These are phyloP conservation scores for Hypomecis punctinalis DNA, from an alignment of 2,888 invertebrate genomes.

Conservation along the genomic window DNA sequence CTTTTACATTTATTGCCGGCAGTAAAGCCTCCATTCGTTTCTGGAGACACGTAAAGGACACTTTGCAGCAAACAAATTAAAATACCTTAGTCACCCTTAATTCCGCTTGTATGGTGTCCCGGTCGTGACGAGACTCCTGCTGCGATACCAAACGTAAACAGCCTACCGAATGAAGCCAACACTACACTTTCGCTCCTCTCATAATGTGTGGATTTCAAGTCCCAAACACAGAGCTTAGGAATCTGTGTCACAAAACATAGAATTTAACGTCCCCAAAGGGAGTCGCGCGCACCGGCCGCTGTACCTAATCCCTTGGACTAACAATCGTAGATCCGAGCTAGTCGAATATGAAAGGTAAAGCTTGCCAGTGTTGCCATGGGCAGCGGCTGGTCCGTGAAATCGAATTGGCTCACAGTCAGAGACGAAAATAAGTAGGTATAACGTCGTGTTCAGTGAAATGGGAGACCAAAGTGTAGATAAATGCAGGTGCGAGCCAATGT, in stretches of 20 bases:
- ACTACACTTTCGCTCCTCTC: conserved; percentile 3
- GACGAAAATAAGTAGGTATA: conserved; percentile 76
- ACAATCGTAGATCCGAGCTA: conserved; percentile 38
- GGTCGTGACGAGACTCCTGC: conserved; percentile 19
- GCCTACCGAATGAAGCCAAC: conserved; percentile 12
- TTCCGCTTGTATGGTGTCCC: conserved; percentile 26
- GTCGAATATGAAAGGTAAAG: conserved; percentile 56
- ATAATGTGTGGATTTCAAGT: background rate
- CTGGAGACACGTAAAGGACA: conserved; percentile 45
- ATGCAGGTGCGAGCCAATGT: conserved; percentile 59
- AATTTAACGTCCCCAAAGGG: conserved; percentile 14
- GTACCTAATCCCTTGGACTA: conserved; percentile 29
- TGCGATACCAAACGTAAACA: conserved; percentile 24
- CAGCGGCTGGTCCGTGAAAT: conserved; percentile 75
- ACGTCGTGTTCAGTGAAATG: conserved; percentile 62
- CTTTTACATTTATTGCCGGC: conserved; percentile 44
- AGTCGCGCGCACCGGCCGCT: conserved; percentile 19
- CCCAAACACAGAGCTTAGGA: background rate
- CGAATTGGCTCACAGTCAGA: conserved; percentile 80
- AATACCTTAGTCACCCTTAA: conserved; percentile 35
- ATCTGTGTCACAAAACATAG: conserved; percentile 12
- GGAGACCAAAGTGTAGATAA: conserved; percentile 50
- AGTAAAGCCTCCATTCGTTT: conserved; percentile 43
- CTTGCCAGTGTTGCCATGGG: conserved; percentile 64
- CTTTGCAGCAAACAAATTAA: conserved; percentile 45